These are phyloP conservation scores for Cygnus buccinator DNA, from an alignment of 2,113 vertebrate species.

Conservation along the genomic window DNA sequence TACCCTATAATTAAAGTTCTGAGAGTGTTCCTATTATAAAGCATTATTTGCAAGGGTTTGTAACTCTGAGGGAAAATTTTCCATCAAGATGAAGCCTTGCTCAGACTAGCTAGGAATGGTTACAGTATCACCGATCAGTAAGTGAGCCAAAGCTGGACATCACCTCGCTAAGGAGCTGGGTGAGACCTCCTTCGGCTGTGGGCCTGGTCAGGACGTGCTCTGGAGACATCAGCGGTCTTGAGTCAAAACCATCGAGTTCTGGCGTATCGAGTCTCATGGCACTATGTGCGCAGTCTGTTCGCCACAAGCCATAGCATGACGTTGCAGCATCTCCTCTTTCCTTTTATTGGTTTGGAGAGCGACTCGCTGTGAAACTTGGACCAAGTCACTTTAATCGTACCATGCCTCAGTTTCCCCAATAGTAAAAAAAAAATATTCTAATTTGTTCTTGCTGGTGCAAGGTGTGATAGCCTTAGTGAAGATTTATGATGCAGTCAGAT, in stretches of 20 bases:
- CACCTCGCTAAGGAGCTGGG: background rate
- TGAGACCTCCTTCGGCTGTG: rapidly evolving
- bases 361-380: background rate
- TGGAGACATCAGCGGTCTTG: background rate
- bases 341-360: background rate
- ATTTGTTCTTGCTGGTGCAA: background rate
- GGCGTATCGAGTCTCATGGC: background rate
- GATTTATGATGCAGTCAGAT: rapidly evolving
- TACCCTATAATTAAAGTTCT: conserved; percentile 75
- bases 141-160: background rate
- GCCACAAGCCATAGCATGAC: background rate
- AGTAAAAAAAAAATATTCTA: background rate
- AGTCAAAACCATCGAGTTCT: background rate
- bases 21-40: conserved; percentile 67
- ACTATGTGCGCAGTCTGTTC: background rate
- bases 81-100: conserved; percentile 34
- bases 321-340: background rate
- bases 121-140: background rate
- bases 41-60: conserved; percentile 51
- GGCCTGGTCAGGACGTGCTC: background rate
- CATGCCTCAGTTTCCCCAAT: conserved; percentile 26
- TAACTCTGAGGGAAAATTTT: conserved; percentile 61
- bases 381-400: background rate
- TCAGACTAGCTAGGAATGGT: background rate
- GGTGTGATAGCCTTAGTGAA: background rate